Evolutionary conservation across 2,888 invertebrate genomes (phyloP).

Genomic region (Euzophera pinguis): DNA sequence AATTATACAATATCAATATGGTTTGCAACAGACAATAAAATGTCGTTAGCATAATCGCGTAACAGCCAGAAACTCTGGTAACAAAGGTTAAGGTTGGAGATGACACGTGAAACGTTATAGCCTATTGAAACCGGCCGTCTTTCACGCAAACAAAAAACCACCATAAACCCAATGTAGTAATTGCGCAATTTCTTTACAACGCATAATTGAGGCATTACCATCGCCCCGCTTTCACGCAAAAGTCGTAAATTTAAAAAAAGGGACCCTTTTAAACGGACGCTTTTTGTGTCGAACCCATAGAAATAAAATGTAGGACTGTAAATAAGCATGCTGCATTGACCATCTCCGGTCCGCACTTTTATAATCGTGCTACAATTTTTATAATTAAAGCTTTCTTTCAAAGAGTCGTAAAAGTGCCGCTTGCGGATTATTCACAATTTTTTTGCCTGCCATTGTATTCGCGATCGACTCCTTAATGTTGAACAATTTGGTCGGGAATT

Average conservation of each 20-base stretch:
- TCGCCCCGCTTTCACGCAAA: constrained; percentile 47
- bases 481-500: constrained; percentile 4
- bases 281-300: constrained; percentile 50
- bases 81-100: constrained; percentile 53
- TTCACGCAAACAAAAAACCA: constrained; percentile 41
- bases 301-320: constrained; percentile 21
- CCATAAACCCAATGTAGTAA: constrained; percentile 41
- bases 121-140: constrained; percentile 30
- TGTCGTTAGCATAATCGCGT: constrained; percentile 32
- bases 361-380: constrained; percentile 11
- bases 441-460: constrained; percentile 7
- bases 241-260: constrained; percentile 58
- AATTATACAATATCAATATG: constrained; percentile 37
- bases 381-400: constrained; percentile 13
- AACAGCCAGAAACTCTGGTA: constrained; percentile 32
- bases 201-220: constrained; percentile 49
- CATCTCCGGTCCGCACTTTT: constrained; percentile 3
- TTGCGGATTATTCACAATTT: neutral
- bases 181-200: constrained; percentile 54
- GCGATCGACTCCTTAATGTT: neutral
- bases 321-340: constrained; percentile 8
- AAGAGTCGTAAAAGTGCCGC: constrained; percentile 1
- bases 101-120: constrained; percentile 44
- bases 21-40: constrained; percentile 37
- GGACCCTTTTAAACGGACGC: constrained; percentile 46